Evolutionary conservation across 2,113 vertebrate species (phyloP), one percentile per base, ranked within the genome.

Genomic region (Sapayoa aenigma): DNA sequence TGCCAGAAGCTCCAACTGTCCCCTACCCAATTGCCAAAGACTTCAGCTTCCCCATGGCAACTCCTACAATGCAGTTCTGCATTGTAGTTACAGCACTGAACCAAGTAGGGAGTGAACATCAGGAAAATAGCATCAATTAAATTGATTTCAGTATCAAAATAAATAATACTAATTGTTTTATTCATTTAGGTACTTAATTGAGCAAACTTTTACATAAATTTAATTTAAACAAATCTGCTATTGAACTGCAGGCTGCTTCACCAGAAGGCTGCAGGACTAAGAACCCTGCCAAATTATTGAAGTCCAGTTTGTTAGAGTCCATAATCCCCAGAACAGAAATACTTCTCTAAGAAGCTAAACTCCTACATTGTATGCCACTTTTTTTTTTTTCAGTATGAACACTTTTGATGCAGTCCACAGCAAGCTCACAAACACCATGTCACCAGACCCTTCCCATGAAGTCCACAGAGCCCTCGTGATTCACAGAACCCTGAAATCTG

Each of bases 1-100:
- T 94, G 95, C 95, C 96, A 97, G 96, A 96, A 96, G 86, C 90
- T 96, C 93, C 96, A 97, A 92, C 90, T 96, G 93, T 96, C 95
- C 92, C 73, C 83, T 95, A 81, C 86, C 72, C 90, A 87, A 93
- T 31, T 95, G 95, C 93, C 95, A 96, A 96, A 84, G 85, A 46
- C 93, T 96, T 90, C 93, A 89, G 79, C 85, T 96, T 96, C 79
- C 95, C 93, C 95, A 96, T 94, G 94, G 88, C 95, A 97, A 97
- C 94, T 96, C 89, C 58, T 92, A 84, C 65, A 93, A 60, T 46
- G 84, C 87, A 92, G 84, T 47, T 76, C 80, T 78, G 83, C 85
- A 39, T 95, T 95, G 91, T 89, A 4, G 1, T 78, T 84, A 84
- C 56, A 80, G 68, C 23, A 13, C 18, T 87, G 82, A 94, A 95